These are phyloP conservation scores for Coccyzus lansbergi DNA, from an alignment of 2,797 vertebrate genomes.

Conservation along the genomic window DNA sequence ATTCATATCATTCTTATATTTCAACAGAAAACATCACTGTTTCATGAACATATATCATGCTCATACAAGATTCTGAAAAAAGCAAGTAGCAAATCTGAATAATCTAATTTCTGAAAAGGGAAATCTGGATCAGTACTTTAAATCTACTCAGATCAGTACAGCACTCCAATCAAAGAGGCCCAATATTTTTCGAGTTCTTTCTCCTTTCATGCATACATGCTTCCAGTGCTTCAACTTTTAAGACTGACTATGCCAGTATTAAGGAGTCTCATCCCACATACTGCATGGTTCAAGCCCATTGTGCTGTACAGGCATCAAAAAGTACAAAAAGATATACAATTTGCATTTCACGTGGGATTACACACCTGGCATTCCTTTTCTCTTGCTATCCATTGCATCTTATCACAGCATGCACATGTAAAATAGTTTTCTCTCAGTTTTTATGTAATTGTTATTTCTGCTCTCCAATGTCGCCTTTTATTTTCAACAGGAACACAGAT, in stretches of 20 bases:
- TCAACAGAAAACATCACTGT: background rate
- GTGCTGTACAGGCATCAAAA: background rate
- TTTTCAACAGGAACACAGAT: background rate
- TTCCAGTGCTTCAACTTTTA: background rate
- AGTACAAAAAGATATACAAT: background rate
- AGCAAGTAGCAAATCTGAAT: background rate
- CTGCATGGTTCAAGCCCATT: background rate
- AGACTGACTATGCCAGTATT: background rate
- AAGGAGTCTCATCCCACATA: background rate
- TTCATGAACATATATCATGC: background rate
- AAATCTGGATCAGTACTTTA: background rate
- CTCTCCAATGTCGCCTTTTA: background rate
- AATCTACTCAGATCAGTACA: background rate
- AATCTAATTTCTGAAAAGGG: background rate
- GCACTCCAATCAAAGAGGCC: background rate
- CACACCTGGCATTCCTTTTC: background rate
- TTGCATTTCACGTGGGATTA: background rate
- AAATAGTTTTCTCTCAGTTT: background rate
- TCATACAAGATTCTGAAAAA: background rate
- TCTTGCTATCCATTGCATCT: background rate
- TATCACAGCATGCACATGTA: background rate
- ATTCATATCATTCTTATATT: background rate
- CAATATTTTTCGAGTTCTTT: background rate
- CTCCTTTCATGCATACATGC: background rate
- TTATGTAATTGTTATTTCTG: background rate